Conservation (phyloP, 2,888 invertebrate species). For the Crematogaster levior region DNA sequence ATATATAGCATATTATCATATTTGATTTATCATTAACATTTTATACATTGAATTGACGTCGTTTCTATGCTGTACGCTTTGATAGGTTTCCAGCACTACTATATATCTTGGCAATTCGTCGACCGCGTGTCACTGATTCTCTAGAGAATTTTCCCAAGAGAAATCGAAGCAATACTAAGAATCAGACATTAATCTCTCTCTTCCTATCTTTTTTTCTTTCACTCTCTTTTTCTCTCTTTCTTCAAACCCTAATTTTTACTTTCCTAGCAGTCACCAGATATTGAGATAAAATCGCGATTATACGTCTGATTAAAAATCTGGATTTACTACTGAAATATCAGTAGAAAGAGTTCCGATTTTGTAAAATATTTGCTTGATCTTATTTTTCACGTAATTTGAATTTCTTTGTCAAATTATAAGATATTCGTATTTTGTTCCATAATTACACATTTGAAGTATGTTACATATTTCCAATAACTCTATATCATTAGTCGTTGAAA, state of each 20-base stretch:
- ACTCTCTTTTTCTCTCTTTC: not conserved
- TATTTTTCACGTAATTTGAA: not conserved
- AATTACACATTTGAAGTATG: slow-evolving; percentile 1
- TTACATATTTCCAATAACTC: not conserved
- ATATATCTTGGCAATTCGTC: slow-evolving; percentile 53
- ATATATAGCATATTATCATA: not conserved
- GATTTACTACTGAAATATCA: slow-evolving; percentile 10
- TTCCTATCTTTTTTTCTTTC: not conserved
- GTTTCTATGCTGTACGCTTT: slow-evolving; percentile 34
- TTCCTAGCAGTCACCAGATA: slow-evolving; percentile 49
- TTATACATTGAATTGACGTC: slow-evolving; percentile 4
- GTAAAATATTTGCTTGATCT: not conserved
- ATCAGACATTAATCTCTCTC: slow-evolving; percentile 60
- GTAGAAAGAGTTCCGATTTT: not conserved
- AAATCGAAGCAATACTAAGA: slow-evolving; percentile 65
- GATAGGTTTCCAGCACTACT: not conserved
- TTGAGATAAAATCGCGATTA: slow-evolving; percentile 46
- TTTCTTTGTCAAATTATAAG: not conserved
- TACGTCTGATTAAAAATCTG: slow-evolving; percentile 17
- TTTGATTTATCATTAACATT: slow-evolving; percentile 6
- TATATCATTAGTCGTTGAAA: not conserved
- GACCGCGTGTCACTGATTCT: slow-evolving; percentile 61
- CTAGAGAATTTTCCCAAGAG: slow-evolving; percentile 53
- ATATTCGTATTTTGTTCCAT: not conserved
- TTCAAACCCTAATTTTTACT: slow-evolving; percentile 64